Conservation (phyloP, 2,113 vertebrate species). For the Lepus europaeus region DNA sequence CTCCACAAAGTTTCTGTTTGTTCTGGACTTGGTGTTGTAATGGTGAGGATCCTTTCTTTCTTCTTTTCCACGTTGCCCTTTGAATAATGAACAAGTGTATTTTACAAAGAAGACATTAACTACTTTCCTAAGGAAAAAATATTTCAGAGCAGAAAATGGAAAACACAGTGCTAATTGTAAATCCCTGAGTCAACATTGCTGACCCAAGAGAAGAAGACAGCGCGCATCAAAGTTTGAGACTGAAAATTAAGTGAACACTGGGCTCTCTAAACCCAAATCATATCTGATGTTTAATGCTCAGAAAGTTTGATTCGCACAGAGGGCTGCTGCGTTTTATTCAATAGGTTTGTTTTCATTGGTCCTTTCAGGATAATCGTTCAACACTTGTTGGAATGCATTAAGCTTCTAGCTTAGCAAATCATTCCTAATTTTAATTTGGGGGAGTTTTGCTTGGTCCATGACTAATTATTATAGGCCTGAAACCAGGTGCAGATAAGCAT, state of each 20-base stretch:
- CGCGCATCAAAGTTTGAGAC: background rate
- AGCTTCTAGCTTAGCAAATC: background rate
- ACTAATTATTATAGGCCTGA: background rate
- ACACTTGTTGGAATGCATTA: background rate
- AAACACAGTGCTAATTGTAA: background rate
- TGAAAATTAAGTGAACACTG: background rate
- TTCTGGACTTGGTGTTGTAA: background rate
- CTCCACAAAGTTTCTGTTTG: background rate
- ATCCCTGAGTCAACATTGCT: background rate
- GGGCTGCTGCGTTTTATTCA: background rate
- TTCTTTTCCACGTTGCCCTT: background rate
- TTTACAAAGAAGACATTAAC: background rate
- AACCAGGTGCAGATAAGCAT: background rate
- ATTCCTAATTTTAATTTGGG: slow-evolving; percentile 9
- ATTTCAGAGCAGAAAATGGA: background rate
- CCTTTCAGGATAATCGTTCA: background rate
- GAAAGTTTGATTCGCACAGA: background rate
- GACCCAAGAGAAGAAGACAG: background rate
- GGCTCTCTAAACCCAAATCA: background rate
- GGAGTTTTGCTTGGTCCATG: background rate
- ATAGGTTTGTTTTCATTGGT: background rate
- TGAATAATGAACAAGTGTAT: background rate
- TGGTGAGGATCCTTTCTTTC: background rate
- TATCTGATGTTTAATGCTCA: background rate
- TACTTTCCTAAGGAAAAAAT: background rate